Base-by-base conservation (phyloP, 2,113 vertebrate genomes). In the Pagrus major region DNA sequence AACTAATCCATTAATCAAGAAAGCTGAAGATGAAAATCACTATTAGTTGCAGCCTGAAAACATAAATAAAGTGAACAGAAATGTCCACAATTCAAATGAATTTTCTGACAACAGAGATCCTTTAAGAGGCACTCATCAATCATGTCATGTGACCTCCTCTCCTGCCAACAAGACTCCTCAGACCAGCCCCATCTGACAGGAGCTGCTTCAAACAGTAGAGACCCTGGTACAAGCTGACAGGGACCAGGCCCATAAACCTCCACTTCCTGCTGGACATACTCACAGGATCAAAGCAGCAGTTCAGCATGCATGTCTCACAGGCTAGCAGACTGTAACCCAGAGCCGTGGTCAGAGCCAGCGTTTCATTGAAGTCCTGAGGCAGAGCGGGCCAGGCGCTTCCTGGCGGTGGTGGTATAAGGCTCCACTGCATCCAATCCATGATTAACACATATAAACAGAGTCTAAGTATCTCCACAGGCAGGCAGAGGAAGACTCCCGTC, bases 251-350 rank as follows among this genome's bases (percentile, higher is more conserved):
- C 29, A 42, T 5, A 39, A 46, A 60, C 18, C 25, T 31, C 23
- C 2, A 35, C 25, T 56, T 46, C 37, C 47, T 10, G 35, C 35
- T 31, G 1, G 33, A 15, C 59, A 64, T 87, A 94, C 94, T 94
- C 88, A 95, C 94, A 81, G 82, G 61, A 73, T 92, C 77, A 59
- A 71, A 61, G 69, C 74, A 83, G 81, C 35, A 80, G 74, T 85
- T 85, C 72, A 93, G 85, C 72, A 91, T 27, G 82, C 92, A 87
- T 3, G 84, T 85, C 68, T 94, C 90, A 54, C 89, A 87, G 37
- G 78, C 80, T 35, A 92, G 59, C 71, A 93, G 89, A 33, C 84
- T 90, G 78, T 88, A 94, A 39, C 91, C 84, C 71, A 91, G 87
- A 39, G 90, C 85, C 1, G 85, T 81, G 37, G 87, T 88, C 56